phyloP scores from a whole-genome alignment of 2,797 vertebrate species.

The Danio kyathit region DNA sequence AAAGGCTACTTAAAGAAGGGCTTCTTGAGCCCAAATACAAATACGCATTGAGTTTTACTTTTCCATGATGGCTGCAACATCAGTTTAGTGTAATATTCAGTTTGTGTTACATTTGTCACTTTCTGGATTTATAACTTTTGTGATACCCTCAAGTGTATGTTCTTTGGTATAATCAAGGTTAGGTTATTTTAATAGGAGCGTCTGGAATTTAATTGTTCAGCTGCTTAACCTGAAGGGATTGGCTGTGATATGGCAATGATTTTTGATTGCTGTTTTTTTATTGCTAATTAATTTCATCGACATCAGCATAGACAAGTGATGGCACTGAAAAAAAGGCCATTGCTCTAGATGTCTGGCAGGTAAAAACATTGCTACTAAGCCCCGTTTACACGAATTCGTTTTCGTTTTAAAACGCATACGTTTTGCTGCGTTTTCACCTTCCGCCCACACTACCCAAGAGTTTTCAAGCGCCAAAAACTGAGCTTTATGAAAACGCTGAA shows the following conservation, averaged over 20 bases:
- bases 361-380: constrained; percentile 46
- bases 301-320: constrained; percentile 19
- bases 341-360: constrained; percentile 37
- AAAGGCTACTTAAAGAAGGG: background rate
- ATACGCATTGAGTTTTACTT: background rate
- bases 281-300: constrained; percentile 38
- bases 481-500: too few relatives aligned
- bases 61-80: background rate
- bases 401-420: too few relatives aligned
- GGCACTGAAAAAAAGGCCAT: constrained; percentile 37
- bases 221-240: constrained; percentile 14
- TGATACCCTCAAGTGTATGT: background rate
- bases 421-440: too few relatives aligned
- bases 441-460: too few relatives aligned
- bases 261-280: constrained; percentile 13
- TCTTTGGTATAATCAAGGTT: constrained; percentile 26
- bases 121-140: constrained; percentile 2
- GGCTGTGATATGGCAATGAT: constrained; percentile 10
- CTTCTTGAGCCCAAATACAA: constrained; percentile 11
- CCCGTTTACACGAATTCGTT: too few relatives aligned
- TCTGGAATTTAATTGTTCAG: constrained; percentile 38
- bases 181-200: background rate
- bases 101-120: background rate
- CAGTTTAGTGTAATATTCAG: background rate
- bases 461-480: too few relatives aligned